A percentile compares a stretch with the other conserved stretches of the same genome.
phyloP scores from a whole-genome alignment of 2,797 vertebrate genomes.

The Manis pentadactyla region DNA sequence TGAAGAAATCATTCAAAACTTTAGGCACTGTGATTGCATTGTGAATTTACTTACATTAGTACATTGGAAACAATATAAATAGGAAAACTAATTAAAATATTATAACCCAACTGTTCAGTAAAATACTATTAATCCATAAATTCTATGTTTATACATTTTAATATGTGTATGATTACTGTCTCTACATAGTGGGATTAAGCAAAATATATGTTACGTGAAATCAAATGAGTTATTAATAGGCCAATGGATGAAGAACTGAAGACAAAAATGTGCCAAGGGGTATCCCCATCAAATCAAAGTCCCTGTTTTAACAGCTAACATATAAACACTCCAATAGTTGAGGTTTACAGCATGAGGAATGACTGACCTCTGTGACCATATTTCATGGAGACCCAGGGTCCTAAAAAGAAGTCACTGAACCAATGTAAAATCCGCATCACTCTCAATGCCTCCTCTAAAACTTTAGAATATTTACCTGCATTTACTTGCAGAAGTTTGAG shows the following conservation, averaged over 20 bases:
- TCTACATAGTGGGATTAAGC: not conserved
- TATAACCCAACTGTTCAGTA: not conserved
- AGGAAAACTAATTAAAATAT: not conserved
- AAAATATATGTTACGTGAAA: conserved; percentile 1
- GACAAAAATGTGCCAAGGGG: not conserved
- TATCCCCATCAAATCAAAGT: not conserved
- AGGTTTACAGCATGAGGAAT: not conserved
- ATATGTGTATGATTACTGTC: not conserved
- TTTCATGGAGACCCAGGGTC: not conserved
- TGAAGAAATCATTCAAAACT: not conserved
- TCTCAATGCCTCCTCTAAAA: not conserved
- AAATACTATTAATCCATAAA: not conserved
- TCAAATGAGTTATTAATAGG: not conserved
- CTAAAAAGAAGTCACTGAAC: not conserved
- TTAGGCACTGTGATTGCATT: not conserved
- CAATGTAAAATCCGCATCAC: not conserved
- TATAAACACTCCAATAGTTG: not conserved
- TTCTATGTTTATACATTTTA: not conserved
- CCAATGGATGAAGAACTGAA: not conserved
- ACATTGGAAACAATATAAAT: not conserved
- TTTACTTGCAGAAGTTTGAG: not conserved
- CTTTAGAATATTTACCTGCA: not conserved
- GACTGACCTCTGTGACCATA: not conserved
- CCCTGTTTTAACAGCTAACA: not conserved
- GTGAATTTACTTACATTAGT: not conserved